Evolutionary conservation across 2,888 invertebrate species (phyloP).

Genomic region (Drosophila crucigera): DNA sequence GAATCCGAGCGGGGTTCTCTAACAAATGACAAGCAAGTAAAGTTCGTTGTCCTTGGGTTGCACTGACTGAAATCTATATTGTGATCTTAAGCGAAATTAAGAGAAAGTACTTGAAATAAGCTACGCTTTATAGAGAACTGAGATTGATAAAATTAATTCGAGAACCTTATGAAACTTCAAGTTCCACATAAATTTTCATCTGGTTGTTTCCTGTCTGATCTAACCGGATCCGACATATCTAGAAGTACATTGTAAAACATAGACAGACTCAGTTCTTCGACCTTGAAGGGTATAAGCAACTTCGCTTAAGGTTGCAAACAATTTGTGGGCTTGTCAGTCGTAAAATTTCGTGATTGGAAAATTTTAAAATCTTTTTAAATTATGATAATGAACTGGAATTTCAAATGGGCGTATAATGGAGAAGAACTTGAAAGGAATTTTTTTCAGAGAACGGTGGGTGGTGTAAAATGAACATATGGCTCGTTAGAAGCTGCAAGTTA

Average conservation of each 20-base stretch:
- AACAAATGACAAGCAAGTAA: constrained; percentile 10
- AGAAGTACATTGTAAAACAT: not conserved
- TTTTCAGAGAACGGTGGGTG: constrained; percentile 37
- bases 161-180: no score
- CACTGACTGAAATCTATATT: not conserved
- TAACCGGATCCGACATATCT: not conserved
- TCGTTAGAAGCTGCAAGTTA: constrained; percentile 22
- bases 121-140: not conserved
- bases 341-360: not conserved
- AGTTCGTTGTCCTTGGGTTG: not conserved
- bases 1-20: constrained; percentile 9
- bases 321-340: not conserved
- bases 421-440: constrained; percentile 31
- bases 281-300: not conserved
- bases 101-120: not conserved
- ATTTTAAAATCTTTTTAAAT: constrained; percentile 40
- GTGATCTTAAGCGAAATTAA: not conserved
- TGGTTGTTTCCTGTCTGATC: not conserved
- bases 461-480: constrained; percentile 65
- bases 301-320: not conserved
- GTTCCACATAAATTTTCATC: not conserved
- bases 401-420: not conserved
- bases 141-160: not conserved
- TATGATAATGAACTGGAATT: constrained; percentile 33
- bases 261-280: not conserved